Evolutionary conservation across 2,888 invertebrate species (phyloP), one percentile per base, ranked within the genome.

Genomic region (Drosophila setosimentum): DNA sequence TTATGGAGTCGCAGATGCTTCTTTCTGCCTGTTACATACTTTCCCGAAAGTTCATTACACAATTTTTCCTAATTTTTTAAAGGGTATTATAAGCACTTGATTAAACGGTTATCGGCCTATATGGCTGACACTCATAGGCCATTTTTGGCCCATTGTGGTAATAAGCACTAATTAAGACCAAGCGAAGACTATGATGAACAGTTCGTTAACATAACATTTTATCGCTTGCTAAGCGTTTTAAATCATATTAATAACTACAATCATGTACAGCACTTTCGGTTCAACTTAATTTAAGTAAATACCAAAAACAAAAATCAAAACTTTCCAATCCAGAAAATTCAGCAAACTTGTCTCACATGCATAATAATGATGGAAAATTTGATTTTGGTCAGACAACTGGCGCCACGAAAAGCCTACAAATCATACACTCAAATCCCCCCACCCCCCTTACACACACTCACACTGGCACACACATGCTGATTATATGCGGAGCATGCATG

Each of bases 401-500:
- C 84, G 82, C 84, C 83, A 73, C 35, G 58, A 30, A 49, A 54
- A 54, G 27, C 11, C 18, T 71, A 87, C 69, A 80, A 80, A 80
- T 81, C 68, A 74, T 76, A 61, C 51, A 49, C 29, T 53, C 33
- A 33, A 51, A 60, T 63, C 61, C 21, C 30, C 48, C 24, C 37
- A 35, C n/a, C n/a, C n/a, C n/a, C n/a, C n/a, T 1, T 8, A 40
- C 42, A 45, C 40, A 42, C 21, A 50, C 51, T 32, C 37, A 63
- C 50, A 53, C 27, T 64, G 50, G 48, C 32, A 30, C 53, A 69
- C 53, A 62, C 50, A 63, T 72, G 33, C 29, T 58, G 45, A 62
- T 71, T 73, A 70, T 86, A 71, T 80, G 71, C 64, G 51, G 57
- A 68, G 66, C 77, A 83, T 83, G 78, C 83, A 83, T 88, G 89